Base-by-base conservation (phyloP, 2,113 vertebrate species). In the Kryptolebias marmoratus region DNA sequence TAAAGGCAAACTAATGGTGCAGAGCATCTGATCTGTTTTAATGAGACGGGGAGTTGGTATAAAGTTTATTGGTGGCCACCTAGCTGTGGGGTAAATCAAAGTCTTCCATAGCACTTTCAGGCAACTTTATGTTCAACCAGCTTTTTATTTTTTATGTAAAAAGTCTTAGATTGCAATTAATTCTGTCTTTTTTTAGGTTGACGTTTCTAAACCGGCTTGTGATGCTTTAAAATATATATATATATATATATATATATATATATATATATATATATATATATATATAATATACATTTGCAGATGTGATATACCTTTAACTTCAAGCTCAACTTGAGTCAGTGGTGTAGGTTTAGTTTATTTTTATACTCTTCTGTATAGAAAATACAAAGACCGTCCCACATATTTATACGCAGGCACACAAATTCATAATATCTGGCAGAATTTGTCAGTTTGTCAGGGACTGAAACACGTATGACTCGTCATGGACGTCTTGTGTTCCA, bases 401-500 rank as follows among this genome's bases (percentile, higher is more conserved):
- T 77, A 88, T 82, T 75, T 88, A 86, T 85, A 91, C 70, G 76
- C 75, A 77, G 80, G 73, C 82, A 85, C 84, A 90, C 86, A 52
- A 82, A 79, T 81, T 83, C 72, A 90, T 83, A 47, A 85, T 87
- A 91, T 84, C 87, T 93, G 92, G 73, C 91, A 91, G 89, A 39
- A 68, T 84, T 89, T 92, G 93, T 83, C 93, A 93, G 91, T 82
- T 86, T 80, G 92, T 94, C 93, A 94, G 93, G 92, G 93, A 94
- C 83, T 89, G 88, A 88, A 88, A 86, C 85, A 86, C 85, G 80
- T 93, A 85, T 86, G 83, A 89, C 87, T 88, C 88, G 85, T 90
- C 83, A 82, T 88, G 82, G 84, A 83, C 69, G 79, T 93, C 85
- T 88, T 84, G 82, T 89, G 88, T 84, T 91, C 88, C 65, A 75